phyloP scores from a whole-genome alignment of 2,113 vertebrate species.

The Caloenas nicobarica region DNA sequence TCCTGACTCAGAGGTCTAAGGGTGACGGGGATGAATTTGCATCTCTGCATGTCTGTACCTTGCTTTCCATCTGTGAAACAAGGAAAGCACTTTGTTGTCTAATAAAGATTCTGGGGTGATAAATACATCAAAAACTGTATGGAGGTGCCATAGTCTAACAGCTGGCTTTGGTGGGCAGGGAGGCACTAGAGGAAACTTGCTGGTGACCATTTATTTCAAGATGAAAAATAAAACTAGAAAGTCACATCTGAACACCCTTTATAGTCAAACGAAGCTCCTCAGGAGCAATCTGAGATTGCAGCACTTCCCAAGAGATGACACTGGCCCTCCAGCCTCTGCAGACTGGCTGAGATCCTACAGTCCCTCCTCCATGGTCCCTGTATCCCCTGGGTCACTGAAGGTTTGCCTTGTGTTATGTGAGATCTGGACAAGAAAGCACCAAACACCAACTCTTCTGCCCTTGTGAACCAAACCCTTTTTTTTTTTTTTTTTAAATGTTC shows the following conservation, averaged over 20 bases:
- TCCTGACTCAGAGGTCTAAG: neutral
- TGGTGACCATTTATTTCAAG: neutral
- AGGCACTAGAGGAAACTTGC: neutral
- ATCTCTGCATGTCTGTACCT: rapidly evolving
- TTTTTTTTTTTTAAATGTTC: neutral
- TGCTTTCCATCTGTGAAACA: neutral
- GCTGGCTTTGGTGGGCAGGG: neutral
- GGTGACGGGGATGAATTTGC: neutral
- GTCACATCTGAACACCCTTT: neutral
- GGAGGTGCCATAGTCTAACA: neutral
- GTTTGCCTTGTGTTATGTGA: neutral
- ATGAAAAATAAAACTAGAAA: neutral
- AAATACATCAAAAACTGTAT: neutral
- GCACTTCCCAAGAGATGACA: neutral
- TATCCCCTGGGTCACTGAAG: neutral
- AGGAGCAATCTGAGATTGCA: neutral
- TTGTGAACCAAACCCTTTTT: neutral
- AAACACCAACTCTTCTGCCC: neutral
- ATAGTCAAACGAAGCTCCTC: neutral
- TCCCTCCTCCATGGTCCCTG: neutral
- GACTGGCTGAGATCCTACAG: neutral
- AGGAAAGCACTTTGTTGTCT: neutral
- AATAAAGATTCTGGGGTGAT: neutral
- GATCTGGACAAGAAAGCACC: neutral
- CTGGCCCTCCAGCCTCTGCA: neutral